Base-by-base conservation (phyloP, 2,888 invertebrate genomes). In the Melieria picta region DNA sequence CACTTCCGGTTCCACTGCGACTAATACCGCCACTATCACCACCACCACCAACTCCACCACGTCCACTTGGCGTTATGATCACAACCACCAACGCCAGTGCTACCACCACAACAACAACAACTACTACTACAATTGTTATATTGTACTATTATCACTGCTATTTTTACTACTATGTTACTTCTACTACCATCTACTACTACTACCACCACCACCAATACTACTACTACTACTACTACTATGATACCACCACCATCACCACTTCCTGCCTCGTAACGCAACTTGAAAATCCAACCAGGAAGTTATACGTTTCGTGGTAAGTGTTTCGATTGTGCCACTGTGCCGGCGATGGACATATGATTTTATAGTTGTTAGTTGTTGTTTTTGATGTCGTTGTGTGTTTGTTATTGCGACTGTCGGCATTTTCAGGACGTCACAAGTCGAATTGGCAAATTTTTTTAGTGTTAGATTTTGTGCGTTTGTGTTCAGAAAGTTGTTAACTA, bases 291-390 rank as follows among this genome's bases (percentile, higher is more conserved):
- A 77, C 77, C 77, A 81, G 81, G 79, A 79, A 79, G 77, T 79
- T 79, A 78, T 79, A 79, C 77, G 79, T 75, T 77, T 69, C 79
- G 76, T 75, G 80, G 80, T 80, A 80, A 80, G 80, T 80, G 75
- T 61, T 61, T 65, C 57, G 30, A 30, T 71, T 48, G 9, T 55
- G 30, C 16, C 46, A 50, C 58, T 58, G 16, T 48, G 48, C 48
- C 42, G 16, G 67, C 66, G 50, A 30, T 30, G 30, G 30, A 30
- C 30, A 30, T 30, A 30, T 30, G 30, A 47, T 43, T 45, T 16
- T 66, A 47, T 57, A 62, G 4, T 66, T 62, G 5, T 52, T 45
- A 68, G 65, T 48, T 13, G 9, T 46, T 67, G 43, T 47, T 45
- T n/a, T 45, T 16, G 16, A 46, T 57, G 45, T 65, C 43, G 13